Conservation (phyloP, 2,888 invertebrate genomes). For the Meliscaeva auricollis region DNA sequence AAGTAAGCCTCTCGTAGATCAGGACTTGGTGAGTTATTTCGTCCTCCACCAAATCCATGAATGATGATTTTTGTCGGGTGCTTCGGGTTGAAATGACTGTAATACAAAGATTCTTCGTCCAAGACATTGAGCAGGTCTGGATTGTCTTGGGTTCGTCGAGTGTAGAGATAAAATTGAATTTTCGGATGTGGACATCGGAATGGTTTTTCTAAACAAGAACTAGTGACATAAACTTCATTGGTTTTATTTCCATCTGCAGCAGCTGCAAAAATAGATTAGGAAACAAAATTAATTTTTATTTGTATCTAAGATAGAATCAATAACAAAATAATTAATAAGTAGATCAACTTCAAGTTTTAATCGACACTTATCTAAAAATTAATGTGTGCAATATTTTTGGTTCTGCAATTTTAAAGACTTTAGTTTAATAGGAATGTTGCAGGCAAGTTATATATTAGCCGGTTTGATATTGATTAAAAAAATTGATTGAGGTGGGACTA, state of each 20-base stretch:
- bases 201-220: conserved; percentile 92
- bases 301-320: not conserved
- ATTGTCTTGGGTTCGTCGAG: conserved; percentile 90
- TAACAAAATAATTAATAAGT: no score
- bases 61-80: conserved; percentile 94
- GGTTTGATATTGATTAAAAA: no score
- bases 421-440: no score
- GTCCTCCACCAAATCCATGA: conserved; percentile 95
- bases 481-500: no score
- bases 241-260: conserved; percentile 80
- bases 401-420: no score
- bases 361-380: no score
- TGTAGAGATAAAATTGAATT: conserved; percentile 93
- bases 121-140: conserved; percentile 90
- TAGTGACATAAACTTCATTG: conserved; percentile 90
- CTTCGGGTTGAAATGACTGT: conserved; percentile 90
- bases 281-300: not conserved
- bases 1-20: conserved; percentile 94
- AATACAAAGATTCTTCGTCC: conserved; percentile 88
- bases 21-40: conserved; percentile 92
- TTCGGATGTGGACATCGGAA: conserved; percentile 92
- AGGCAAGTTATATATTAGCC: no score
- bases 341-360: no score
- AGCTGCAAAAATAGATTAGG: conserved; percentile 27
- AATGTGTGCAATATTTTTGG: no score